Conservation (phyloP, 2,113 vertebrate species). For the cat (Felis catus) region DNA sequence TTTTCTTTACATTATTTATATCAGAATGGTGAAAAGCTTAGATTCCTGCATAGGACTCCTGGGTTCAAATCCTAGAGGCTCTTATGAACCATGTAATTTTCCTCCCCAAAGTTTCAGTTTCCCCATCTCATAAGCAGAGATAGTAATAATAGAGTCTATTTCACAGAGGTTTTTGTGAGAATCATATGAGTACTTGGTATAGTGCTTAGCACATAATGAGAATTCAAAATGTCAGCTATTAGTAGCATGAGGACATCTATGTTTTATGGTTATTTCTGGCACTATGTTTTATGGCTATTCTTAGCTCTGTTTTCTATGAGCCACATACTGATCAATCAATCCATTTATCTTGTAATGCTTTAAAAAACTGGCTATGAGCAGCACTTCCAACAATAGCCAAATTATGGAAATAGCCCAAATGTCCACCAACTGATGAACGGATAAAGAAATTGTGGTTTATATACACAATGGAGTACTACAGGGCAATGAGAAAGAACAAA, state of each 20-base stretch:
- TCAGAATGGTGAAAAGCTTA: neutral
- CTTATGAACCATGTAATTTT: neutral
- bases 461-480: too few relatives aligned
- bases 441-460: too few relatives aligned
- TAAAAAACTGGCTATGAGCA: neutral
- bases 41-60: neutral
- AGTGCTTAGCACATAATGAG: neutral
- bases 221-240: neutral
- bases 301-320: slow-evolving; percentile 11
- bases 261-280: neutral
- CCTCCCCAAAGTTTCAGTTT: neutral
- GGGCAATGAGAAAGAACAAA: too few relatives aligned
- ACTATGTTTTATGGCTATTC: neutral
- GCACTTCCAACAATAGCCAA: too few relatives aligned
- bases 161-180: neutral
- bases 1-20: neutral
- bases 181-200: neutral
- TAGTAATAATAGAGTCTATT: neutral
- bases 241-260: neutral
- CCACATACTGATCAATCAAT: neutral
- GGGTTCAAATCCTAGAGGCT: neutral
- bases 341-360: neutral
- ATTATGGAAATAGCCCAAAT: too few relatives aligned
- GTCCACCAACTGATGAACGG: too few relatives aligned
- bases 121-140: neutral